Evolutionary conservation across 1,140 invertebrate species (phyloP).

Genomic region (Macrosteles quadrilineatus): DNA sequence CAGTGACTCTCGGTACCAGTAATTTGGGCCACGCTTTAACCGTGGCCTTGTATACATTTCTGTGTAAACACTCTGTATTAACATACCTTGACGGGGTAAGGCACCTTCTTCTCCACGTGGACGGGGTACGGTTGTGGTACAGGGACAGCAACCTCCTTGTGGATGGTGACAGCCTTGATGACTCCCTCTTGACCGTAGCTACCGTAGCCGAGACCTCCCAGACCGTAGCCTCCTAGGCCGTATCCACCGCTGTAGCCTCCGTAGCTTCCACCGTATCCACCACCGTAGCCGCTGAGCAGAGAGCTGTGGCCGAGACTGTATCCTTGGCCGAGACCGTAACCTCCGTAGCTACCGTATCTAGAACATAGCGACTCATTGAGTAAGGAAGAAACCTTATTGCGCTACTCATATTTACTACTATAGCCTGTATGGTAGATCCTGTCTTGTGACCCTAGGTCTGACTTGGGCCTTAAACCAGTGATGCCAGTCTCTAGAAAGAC

Average conservation of each 20-base stretch:
- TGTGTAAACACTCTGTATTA: no score
- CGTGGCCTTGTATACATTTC: no score
- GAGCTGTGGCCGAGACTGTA: background rate
- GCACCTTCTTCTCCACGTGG: conserved; percentile 63
- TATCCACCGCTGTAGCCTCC: conserved; percentile 13
- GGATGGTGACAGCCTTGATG: conserved; percentile 65
- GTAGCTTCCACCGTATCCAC: conserved; percentile 30
- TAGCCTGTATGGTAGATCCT: no score
- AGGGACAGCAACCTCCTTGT: conserved; percentile 61
- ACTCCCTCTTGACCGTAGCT: conserved; percentile 42
- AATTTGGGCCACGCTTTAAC: no score
- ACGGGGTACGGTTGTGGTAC: conserved; percentile 63
- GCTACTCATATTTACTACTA: no score
- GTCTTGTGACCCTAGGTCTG: no score
- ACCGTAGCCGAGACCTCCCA: conserved; percentile 48
- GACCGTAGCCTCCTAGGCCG: conserved; percentile 26
- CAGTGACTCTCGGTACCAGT: no score
- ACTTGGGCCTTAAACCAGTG: no score
- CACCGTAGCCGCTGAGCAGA: background rate
- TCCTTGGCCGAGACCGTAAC: conserved; percentile 22
- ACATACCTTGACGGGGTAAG: conserved; percentile 61
- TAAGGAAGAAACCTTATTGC: no score
- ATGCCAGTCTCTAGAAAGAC: no score
- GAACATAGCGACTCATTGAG: no score
- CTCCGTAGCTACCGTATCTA: background rate